Evolutionary conservation across 1,140 invertebrate species (phyloP).

Genomic region (Phymastichus coffea): DNA sequence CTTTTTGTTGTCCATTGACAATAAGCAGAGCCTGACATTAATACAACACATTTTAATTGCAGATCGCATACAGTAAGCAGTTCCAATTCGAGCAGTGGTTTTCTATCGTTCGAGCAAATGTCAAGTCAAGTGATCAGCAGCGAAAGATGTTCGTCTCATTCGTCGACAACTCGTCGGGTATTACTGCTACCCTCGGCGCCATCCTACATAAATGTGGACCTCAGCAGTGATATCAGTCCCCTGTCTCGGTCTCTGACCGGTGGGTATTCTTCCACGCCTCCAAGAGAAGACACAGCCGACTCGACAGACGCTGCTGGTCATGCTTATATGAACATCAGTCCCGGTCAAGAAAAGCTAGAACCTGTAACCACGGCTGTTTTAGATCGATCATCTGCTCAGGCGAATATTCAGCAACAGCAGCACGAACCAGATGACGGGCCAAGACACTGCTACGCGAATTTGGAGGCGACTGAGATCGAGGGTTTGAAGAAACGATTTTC

Average conservation of each 20-base stretch:
- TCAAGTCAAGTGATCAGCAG: neutral
- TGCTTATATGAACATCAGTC: conserved; percentile 69
- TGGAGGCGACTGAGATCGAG: conserved; percentile 63
- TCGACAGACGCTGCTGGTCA: conserved; percentile 39
- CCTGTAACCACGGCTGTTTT: neutral
- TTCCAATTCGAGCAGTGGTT: conserved; percentile 41
- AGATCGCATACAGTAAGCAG: conserved; percentile 47
- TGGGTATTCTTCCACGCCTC: conserved; percentile 23
- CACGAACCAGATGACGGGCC: conserved; percentile 46
- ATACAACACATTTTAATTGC: conserved; percentile 4
- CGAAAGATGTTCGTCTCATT: neutral
- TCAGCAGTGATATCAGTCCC: conserved; percentile 41
- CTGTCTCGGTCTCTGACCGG: conserved; percentile 43
- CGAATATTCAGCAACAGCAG: conserved; percentile 32
- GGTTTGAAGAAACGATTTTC: conserved; percentile 51
- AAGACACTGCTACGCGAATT: conserved; percentile 66
- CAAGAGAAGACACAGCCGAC: conserved; percentile 35
- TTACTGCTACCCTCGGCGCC: conserved; percentile 31
- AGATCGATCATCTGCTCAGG: conserved; percentile 38
- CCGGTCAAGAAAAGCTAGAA: conserved; percentile 46
- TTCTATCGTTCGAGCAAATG: conserved; percentile 35
- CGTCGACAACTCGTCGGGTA: too few species aligned
- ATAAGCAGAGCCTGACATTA: neutral
- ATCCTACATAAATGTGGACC: conserved; percentile 52
- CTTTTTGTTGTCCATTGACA: neutral